Base-by-base conservation (phyloP, 64 coral and sea anemone genomes). In the Acropora tenuis region DNA sequence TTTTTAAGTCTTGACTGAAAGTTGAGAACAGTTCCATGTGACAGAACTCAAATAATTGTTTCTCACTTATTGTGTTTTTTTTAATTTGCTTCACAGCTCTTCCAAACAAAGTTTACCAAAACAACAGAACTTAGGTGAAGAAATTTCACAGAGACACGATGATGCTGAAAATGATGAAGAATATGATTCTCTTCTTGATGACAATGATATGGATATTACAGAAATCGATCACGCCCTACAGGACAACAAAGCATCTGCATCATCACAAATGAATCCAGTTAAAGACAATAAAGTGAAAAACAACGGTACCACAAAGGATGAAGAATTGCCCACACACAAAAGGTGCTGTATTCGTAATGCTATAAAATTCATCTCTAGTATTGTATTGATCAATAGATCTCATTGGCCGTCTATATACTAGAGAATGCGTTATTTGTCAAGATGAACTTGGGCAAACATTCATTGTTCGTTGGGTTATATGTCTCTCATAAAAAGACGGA, bases 141-240 rank as follows among this genome's bases (percentile, higher is more conserved):
- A 85, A 46, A 71, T 71, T 63, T 69, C 46, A 1, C 17, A 19
- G 43, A 67, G 8, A 49, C 67, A 45, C 12, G n/a, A 72, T 72
- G 16, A 49, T 3, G 44, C 4, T 9, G 47, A 85, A 3, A 48
- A 84, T 43, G 13, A 48, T 49, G 61, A 90, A 3, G 45, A 53
- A 3, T n/a, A 90, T 65, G 77, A 68, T 12, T 17, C 50, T 10
- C 17, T 82, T 46, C 43, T 74, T 82, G 78, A 82, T 82, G 68
- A 80, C 47, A 77, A 82, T 17, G 78, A 82, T 42, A 45, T 90
- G 67, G 80, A 81, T 59, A 59, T 81, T 16, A 13, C 50, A 58
- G 78, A 57, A 66, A 73, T 55, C 41, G 74, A 88, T 16, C 13
- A 59, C 41, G 71, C 45, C 7, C 61, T 73, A 40, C 65, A 52